Base-by-base conservation (phyloP, 2,113 vertebrate genomes). In the Lepus timidus region DNA sequence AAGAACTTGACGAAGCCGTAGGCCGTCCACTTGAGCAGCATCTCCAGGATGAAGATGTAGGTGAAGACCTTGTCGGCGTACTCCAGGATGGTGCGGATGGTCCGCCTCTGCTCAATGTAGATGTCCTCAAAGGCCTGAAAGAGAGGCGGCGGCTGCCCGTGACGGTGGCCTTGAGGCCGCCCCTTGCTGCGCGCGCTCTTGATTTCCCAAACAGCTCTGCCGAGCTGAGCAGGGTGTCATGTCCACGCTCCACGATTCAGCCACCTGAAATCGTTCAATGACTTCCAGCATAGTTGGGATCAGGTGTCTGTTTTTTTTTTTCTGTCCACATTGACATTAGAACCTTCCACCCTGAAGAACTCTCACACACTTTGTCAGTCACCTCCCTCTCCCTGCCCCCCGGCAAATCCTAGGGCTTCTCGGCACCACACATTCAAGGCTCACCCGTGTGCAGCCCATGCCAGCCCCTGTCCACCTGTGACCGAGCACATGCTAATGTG, bases 1-100 rank as follows among this genome's bases (percentile, higher is more conserved):
- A 99, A 99, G 97, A 99, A 99, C 97, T 99, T 99, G 96, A 99
- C 99, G 16, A 99, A 99, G 58, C 99, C 99, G 0, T 99, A 99
- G 75, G 99, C 99, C 0, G 99, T 99, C 99, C 99, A 99, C 90
- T 99, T 99, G 33, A 99, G 98, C 98, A 99, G 80, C 99, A 99
- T 99, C 98, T 99, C 99, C 98, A 99, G 98, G 98, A 99, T 99
- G 97, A 99, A 99, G 95, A 99, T 99, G 98, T 99, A 99, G 14
- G 99, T 99, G 98, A 99, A 99, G 97, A 99, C 99, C 71, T 99
- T 99, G 98, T 99, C 99, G 0, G 99, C 99, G 0, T 99, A 99
- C 55, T 99, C 99, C 98, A 99, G 97, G 97, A 99, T 99, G 95
- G 99, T 99, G 16, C 99, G 98, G 93, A 99, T 98, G 94, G 99